Conservation (phyloP, 2,888 invertebrate species). For the Eurytoma adleriae region DNA sequence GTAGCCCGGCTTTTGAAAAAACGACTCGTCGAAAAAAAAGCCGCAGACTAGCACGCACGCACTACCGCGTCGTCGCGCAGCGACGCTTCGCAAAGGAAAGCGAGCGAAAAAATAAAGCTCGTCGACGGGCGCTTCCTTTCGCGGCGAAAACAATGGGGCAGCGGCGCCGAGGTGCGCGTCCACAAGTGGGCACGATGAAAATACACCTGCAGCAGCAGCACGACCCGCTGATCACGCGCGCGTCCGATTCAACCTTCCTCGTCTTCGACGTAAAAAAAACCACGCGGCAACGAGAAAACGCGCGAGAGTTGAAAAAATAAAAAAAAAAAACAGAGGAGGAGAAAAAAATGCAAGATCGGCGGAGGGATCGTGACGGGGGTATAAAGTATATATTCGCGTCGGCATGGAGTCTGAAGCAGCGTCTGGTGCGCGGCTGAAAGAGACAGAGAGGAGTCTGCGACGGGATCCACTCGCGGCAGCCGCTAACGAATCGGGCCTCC, state of each 20-base stretch:
- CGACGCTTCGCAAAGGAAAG: neutral
- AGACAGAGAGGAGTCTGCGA: neutral
- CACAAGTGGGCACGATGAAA: constrained; percentile 33
- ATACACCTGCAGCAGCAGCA: neutral
- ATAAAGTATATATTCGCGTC: constrained; percentile 26
- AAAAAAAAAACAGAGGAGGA: neutral
- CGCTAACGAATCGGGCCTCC: constrained; percentile 28
- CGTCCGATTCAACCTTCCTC: constrained; percentile 23
- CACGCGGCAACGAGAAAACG: neutral
- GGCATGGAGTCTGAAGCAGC: constrained; percentile 7
- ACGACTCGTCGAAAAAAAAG: constrained; percentile 5
- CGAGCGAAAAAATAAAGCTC: constrained; percentile 6
- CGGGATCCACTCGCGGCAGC: neutral
- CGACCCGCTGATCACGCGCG: constrained; percentile 32
- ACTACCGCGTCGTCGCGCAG: too few species aligned
- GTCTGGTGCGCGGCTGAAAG: neutral
- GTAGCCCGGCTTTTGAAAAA: constrained; percentile 8
- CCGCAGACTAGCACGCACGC: too few species aligned
- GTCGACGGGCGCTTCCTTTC: constrained; percentile 22
- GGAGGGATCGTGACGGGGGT: neutral
- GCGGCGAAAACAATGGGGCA: neutral
- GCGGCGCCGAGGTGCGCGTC: neutral
- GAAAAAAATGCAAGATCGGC: neutral
- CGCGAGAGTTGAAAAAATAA: neutral
- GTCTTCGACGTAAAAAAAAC: neutral